Base-by-base conservation (phyloP, 2,797 vertebrate genomes). In the Typhlichthys subterraneus region DNA sequence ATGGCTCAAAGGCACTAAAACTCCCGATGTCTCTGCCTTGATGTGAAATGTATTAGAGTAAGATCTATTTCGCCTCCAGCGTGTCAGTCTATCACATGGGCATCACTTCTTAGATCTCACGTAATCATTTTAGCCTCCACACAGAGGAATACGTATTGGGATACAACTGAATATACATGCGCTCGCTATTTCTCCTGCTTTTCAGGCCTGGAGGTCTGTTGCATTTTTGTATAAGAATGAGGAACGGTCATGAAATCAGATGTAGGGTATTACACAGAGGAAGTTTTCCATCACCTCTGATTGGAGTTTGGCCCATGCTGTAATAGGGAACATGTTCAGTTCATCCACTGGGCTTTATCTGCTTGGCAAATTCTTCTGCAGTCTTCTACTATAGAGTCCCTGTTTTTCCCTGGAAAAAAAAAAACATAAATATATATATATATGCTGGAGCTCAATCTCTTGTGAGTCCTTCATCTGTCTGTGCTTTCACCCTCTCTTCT, bases 41-140 rank as follows among this genome's bases (percentile, higher is more conserved):
- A 82, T 79, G 67, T 76, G 69, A 71, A 75, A 83, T 76, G 62
- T 58, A 80, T 82, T 70, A 67, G 59, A 78, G 57, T 49, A 63
- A 59, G 15, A 74, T 76, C 52, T 79, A 65, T 68, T 80, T 85
- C 70, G 70, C 78, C 72, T 70, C 53, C 1, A 17, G 71, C 17
- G 2, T 15, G 47, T 67, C 57, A 61, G 42, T 31, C 61, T 15
- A 45, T 23, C 48, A 23, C 14, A 57, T 31, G 14, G 13, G 46
- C 12, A 29, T n/a, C 19, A n/a, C 46, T 13, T 29, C 14, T 45
- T 11, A 10, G 1, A 14, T 23, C 17, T 45, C 57, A 51, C 74
- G 13, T 72, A 59, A 58, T 75, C 58, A 74, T 57, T 75, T 69
- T 73, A 75, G 49, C 46, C 8, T 7, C 15, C 45, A 29, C 63